These are phyloP conservation scores for Dipus sagitta DNA, from an alignment of 2,797 vertebrate species.

Conservation along the genomic window DNA sequence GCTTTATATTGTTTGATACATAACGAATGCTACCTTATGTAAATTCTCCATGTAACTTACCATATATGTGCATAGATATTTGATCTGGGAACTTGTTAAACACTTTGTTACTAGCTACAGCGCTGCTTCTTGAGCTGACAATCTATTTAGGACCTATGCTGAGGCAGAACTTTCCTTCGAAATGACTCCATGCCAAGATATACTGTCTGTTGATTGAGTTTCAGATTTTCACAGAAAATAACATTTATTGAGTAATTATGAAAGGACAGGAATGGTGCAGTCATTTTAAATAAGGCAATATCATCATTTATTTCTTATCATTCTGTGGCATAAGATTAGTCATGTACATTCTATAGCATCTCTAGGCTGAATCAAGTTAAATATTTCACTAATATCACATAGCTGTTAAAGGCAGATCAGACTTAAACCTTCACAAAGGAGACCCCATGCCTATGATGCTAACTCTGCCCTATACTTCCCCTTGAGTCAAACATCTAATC, in stretches of 20 bases:
- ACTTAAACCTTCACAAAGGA: background rate
- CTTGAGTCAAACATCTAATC: background rate
- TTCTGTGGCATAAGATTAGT: background rate
- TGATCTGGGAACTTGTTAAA: background rate
- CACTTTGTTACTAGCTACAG: background rate
- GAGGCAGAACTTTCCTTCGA: conserved; percentile 9
- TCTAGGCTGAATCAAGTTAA: background rate
- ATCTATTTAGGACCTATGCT: background rate
- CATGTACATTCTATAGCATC: background rate
- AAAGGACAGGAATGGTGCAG: background rate
- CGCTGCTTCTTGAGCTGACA: background rate
- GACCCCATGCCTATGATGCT: fast-evolving
- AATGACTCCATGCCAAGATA: background rate
- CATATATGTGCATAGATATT: background rate
- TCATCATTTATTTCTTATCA: background rate
- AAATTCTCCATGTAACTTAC: background rate
- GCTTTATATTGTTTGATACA: background rate
- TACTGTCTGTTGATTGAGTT: background rate
- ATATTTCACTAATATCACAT: background rate
- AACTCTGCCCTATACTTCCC: background rate
- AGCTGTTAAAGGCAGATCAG: no score
- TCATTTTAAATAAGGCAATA: background rate
- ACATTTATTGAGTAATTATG: conserved; percentile 13
- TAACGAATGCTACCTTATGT: background rate
- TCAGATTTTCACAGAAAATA: conserved; percentile 49